Evolutionary conservation across 2,113 vertebrate genomes (phyloP).

Genomic region (Corythornis madagascariensis): DNA sequence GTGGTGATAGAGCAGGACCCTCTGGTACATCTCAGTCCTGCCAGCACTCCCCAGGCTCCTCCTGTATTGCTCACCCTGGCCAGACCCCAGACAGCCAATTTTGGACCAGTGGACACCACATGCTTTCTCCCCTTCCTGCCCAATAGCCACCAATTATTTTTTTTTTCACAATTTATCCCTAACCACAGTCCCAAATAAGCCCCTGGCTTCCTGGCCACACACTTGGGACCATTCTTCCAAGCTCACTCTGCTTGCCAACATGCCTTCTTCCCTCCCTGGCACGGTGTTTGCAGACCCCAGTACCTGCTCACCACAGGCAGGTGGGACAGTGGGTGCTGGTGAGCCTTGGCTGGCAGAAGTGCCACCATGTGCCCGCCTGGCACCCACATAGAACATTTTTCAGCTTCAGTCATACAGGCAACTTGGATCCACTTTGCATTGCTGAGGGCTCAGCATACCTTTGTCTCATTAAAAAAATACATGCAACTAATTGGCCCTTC

Average conservation of each 20-base stretch:
- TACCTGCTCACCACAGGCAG: background rate
- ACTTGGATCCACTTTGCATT: background rate
- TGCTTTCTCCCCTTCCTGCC: background rate
- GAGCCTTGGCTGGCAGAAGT: background rate
- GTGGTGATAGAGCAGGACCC: background rate
- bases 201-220: background rate
- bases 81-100: background rate
- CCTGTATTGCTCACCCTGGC: rapidly evolving
- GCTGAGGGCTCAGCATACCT: background rate
- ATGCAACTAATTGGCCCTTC: background rate
- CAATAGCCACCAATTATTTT: background rate
- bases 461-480: background rate
- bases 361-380: background rate
- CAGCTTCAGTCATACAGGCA: rapidly evolving
- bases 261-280: background rate
- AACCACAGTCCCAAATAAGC: background rate
- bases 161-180: background rate
- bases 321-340: rapidly evolving
- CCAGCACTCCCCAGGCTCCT: background rate
- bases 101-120: background rate
- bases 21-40: rapidly evolving
- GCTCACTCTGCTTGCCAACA: too few species aligned
- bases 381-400: background rate
- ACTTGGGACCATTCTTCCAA: background rate
- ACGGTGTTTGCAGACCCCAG: background rate